phyloP scores from a whole-genome alignment of 1,140 invertebrate species.

The Drosophila dunni region DNA sequence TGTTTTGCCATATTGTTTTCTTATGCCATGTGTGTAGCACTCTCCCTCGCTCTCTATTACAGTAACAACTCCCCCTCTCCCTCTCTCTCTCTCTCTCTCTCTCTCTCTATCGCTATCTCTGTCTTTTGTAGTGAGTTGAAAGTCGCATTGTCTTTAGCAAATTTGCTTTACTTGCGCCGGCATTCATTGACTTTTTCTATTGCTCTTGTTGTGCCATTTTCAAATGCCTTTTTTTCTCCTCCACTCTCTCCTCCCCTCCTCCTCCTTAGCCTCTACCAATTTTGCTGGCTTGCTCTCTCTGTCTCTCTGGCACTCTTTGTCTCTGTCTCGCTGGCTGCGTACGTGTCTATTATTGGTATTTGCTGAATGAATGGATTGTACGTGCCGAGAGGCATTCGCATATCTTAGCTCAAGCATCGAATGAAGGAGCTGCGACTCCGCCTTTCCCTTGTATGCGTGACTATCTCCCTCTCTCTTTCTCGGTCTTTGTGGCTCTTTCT shows the following conservation, averaged over 20 bases:
- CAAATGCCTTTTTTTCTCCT: conserved; percentile 58
- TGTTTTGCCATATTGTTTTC: conserved; percentile 83
- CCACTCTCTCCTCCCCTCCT: conserved; percentile 14
- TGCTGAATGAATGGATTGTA: conserved; percentile 83
- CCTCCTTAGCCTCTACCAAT: conserved; percentile 1
- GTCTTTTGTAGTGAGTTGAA: conserved; percentile 46
- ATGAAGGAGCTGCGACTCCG: conserved; percentile 53
- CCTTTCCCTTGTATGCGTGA: conserved; percentile 65
- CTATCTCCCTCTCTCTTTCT: conserved; percentile 1
- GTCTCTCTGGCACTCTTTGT: conserved; percentile 11
- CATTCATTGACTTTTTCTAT: conserved; percentile 76
- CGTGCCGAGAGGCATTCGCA: conserved; percentile 78
- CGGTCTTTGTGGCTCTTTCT: conserved; percentile 1
- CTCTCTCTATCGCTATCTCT: background rate
- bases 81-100: conserved; percentile 1
- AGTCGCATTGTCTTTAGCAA: conserved; percentile 79
- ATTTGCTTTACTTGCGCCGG: conserved; percentile 79
- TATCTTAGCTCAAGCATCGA: conserved; percentile 54
- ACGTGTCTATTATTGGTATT: conserved; percentile 83
- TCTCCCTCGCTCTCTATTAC: conserved; percentile 2
- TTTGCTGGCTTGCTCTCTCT: conserved; percentile 1
- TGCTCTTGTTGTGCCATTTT: conserved; percentile 67
- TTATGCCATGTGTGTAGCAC: conserved; percentile 76
- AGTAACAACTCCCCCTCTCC: background rate
- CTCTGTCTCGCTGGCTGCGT: conserved; percentile 40